Conservation (phyloP, 2,797 vertebrate genomes). For the Rhinichthys osculus region DNA sequence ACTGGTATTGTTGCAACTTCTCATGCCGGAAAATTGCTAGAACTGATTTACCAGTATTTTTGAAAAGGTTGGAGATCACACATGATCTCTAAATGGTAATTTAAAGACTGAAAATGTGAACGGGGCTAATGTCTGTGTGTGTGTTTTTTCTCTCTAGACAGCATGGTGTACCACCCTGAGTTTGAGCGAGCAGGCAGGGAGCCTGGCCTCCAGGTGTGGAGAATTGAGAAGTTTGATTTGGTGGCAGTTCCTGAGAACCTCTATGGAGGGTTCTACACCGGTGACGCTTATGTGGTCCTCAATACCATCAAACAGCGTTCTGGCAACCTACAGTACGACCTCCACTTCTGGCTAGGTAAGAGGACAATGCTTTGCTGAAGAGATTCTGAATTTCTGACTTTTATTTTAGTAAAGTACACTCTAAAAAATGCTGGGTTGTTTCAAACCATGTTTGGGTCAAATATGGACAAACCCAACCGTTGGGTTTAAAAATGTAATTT, state of each 20-base stretch:
- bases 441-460: no score
- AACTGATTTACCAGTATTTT: not conserved
- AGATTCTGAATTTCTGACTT: not conserved
- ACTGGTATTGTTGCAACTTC: not conserved
- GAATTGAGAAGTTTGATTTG: constrained; percentile 94
- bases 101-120: not conserved
- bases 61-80: not conserved
- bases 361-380: not conserved
- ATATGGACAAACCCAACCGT: no score
- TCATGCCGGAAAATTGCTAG: not conserved
- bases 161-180: constrained; percentile 91
- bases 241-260: constrained; percentile 91
- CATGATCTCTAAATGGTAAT: not conserved
- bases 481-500: no score
- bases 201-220: constrained; percentile 95
- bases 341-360: constrained; percentile 97
- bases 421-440: no score
- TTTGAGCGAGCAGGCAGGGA: constrained; percentile 90
- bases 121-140: not conserved
- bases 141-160: constrained; percentile 65
- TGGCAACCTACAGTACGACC: constrained; percentile 91
- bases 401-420: not conserved
- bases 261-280: constrained; percentile 92
- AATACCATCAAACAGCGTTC: constrained; percentile 93
- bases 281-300: constrained; percentile 93